Evolutionary conservation across 2,888 invertebrate species (phyloP), one percentile per base, ranked within the genome.

Genomic region (Clitarchus hookeri): DNA sequence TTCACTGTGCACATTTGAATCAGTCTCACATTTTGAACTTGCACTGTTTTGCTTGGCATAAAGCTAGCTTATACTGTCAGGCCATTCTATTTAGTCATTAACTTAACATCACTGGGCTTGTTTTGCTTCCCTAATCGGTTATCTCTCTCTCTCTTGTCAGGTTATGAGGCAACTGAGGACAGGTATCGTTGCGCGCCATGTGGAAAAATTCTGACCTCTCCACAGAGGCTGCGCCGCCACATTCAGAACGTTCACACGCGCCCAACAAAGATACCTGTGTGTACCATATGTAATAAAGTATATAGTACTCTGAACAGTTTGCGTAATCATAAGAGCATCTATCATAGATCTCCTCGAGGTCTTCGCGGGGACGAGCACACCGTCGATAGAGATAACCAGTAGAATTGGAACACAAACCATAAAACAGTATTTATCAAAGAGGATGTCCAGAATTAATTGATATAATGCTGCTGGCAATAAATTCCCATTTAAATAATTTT

Each of bases 151-250:
- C 84, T 87, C 87, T 92, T 93, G 94, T 92, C 94, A 94, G 94
- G 94, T 94, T 90, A 91, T 90, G 91, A 91, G 91, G 91, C 91
- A 89, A 82, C 36, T 27, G 92, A 91, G 92, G 96, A 96, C 93
- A 96, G 96, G 94, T 96, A 96, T 94, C 95, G 96, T 92, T 97
- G 96, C 93, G 96, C 96, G 94, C 96, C 96, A 90, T 97, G 96
- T 95, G 87, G 87, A 48, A 97, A 97, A 94, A 96, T 96, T 93
- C 94, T 97, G 91, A 96, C 96, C 91, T 96, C 96, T 90, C 93
- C 84, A 83, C 88, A 88, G 87, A 87, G 88, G 85, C 85, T 88
- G 82, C 88, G 87, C 25, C 88, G 88, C 79, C 88, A 88, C 84
- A 86, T 88, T 86, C 88, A 88, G 87, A 88, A 88, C 85, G 88